Percentiles rank a stretch among this genome's conserved stretches.
These are phyloP conservation scores for Diploptera punctata DNA, from an alignment of 2,888 invertebrate genomes.

Conservation along the genomic window DNA sequence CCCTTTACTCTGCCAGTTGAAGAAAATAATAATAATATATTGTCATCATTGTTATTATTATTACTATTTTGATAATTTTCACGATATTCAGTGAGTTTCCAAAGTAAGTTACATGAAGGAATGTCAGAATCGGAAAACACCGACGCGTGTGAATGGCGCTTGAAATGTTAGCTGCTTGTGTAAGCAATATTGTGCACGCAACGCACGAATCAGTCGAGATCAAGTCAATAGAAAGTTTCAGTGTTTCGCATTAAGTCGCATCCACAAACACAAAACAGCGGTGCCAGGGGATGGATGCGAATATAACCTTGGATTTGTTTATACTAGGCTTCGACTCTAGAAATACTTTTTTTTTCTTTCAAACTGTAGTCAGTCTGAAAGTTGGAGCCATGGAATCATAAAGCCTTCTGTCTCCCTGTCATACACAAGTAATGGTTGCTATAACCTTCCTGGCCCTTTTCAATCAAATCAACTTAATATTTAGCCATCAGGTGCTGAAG, in stretches of 20 bases:
- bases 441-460: slow-evolving; percentile 3
- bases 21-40: no score
- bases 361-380: no score
- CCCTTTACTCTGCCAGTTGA: no score
- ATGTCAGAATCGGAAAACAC: no score
- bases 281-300: no score
- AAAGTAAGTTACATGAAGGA: no score
- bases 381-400: slow-evolving; percentile 35
- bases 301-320: slow-evolving; percentile 34
- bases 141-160: no score
- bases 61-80: no score
- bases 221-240: slow-evolving; percentile 38
- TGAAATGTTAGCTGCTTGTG: slow-evolving; percentile 20
- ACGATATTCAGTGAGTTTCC: no score
- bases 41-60: no score
- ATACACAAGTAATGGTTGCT: not conserved
- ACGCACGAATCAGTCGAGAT: slow-evolving; percentile 10
- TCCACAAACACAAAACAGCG: slow-evolving; percentile 14
- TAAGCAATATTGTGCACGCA: slow-evolving; percentile 30
- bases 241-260: slow-evolving; percentile 37
- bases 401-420: slow-evolving; percentile 1
- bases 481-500: no score
- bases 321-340: slow-evolving; percentile 11
- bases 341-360: not conserved
- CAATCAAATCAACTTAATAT: slow-evolving; percentile 27